Percentiles rank a stretch among this genome's conserved stretches.
These are phyloP conservation scores for Agrilus mali DNA, from an alignment of 2,888 invertebrate species.

Conservation along the genomic window DNA sequence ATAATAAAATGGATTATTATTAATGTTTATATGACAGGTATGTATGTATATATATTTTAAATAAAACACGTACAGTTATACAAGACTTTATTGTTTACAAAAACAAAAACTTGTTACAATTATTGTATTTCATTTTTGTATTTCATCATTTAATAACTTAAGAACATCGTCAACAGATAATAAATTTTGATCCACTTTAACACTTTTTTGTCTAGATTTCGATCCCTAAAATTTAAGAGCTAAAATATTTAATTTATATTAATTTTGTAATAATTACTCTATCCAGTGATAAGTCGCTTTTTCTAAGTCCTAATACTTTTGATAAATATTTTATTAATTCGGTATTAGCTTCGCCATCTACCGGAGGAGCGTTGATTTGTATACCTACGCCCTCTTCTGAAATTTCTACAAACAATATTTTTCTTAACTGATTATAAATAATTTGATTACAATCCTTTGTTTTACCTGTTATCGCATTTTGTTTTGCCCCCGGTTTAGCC, in stretches of 20 bases:
- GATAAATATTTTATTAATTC: constrained; percentile 63
- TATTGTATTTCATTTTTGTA: too few relatives aligned
- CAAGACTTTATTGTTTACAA: too few relatives aligned
- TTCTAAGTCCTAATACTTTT: constrained; percentile 51
- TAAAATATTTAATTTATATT: neutral
- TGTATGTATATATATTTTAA: too few relatives aligned
- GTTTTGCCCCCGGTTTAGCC: constrained; percentile 66
- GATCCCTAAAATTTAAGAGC: constrained; percentile 12
- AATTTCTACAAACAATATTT: constrained; percentile 30
- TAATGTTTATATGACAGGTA: too few relatives aligned
- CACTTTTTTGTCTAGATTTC: constrained; percentile 15
- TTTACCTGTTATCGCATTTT: constrained; percentile 45
- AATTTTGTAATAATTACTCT: constrained; percentile 15
- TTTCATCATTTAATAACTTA: too few relatives aligned
- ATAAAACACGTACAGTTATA: too few relatives aligned
- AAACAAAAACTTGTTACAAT: too few relatives aligned
- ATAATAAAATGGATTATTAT: too few relatives aligned
- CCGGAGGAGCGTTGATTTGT: constrained; percentile 68
- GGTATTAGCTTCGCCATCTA: constrained; percentile 68
- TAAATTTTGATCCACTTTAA: constrained; percentile 7
- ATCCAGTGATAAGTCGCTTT: constrained; percentile 56
- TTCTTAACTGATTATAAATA: constrained; percentile 14
- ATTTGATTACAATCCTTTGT: constrained; percentile 4
- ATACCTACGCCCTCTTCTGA: constrained; percentile 54
- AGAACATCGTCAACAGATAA: too few relatives aligned